Evolutionary conservation across 2,888 invertebrate genomes (phyloP).

Genomic region (Reticulitermes lucifugus): DNA sequence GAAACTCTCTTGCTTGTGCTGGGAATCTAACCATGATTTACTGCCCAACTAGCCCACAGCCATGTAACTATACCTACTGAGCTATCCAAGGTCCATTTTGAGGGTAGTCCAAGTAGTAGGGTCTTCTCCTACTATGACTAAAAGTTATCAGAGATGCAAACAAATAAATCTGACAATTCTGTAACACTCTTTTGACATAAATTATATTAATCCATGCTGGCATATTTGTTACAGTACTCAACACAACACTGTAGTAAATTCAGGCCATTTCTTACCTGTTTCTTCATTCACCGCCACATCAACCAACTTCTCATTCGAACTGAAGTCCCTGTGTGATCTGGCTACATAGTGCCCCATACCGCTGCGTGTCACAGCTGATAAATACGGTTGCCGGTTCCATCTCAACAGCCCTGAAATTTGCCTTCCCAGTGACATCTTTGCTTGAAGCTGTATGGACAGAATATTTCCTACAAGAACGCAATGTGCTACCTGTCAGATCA

Average conservation of each 20-base stretch:
- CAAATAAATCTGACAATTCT: background rate
- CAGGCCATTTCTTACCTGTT: slow-evolving; percentile 57
- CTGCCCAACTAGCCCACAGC: too few species aligned
- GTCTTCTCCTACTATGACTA: background rate
- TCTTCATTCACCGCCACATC: slow-evolving; percentile 72
- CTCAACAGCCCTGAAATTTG: background rate
- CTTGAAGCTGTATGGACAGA: too few species aligned
- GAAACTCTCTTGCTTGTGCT: too few species aligned
- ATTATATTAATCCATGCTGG: background rate
- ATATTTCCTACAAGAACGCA: too few species aligned
- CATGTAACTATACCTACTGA: too few species aligned
- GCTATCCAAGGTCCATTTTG: too few species aligned
- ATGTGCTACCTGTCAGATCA: too few species aligned
- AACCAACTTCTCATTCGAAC: slow-evolving; percentile 67
- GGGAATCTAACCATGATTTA: too few species aligned
- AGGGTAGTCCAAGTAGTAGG: too few species aligned
- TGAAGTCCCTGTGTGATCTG: slow-evolving; percentile 9
- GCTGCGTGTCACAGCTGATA: background rate
- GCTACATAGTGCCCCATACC: background rate
- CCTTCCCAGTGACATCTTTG: background rate
- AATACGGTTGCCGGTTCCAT: background rate
- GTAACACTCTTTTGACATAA: background rate
- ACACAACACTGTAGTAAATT: background rate
- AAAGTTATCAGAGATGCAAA: background rate
- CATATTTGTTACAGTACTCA: background rate